Base-by-base conservation (phyloP, 2,888 invertebrate species). In the Synanthedon andrenaeformis region DNA sequence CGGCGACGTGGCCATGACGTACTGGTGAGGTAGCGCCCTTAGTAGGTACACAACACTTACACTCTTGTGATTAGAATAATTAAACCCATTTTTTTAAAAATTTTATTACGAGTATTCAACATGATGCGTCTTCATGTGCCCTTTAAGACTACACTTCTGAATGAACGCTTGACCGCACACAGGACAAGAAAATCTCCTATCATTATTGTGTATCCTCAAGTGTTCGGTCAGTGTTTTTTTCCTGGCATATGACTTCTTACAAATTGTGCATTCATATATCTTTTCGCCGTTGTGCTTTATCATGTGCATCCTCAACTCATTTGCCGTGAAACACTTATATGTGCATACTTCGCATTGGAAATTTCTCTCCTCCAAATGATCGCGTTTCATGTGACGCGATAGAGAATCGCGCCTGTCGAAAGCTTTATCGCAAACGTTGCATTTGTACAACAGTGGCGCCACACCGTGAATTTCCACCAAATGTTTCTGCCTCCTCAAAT, bases 141-240 rank as follows among this genome's bases (percentile, higher is more conserved):
- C 76, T 53, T 84, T 84, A 12, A 86, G 55, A 56, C 82, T 82
- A 51, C 82, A 83, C 55, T 83, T 83, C 58, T 85, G 82, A 0
- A 83, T 76, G 11, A 84, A 87, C 1, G 79, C 71, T 55, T 82
- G 80, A 0, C 78, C 81, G n/a, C 84, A 85, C 0, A 79, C 67
- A 0, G 69, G 65, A 42, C 85, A 85, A 0, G 75, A 67, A 42
- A 83, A 83, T 48, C 82, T 57, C 42, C 79, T 70, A 52, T 82
- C 82, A 56, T 81, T 80, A 57, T 82, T 76, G 57, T 85, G 85
- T 51, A 82, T 84, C 11, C 80, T 58, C 74, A 84, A 74, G 57
- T 86, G 85, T 45, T 83, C 79, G 2, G 71, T 76, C 8, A 85
- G 55, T 0, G 80, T 83, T 52, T 76, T 81, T 64, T 79, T 79